phyloP scores from a whole-genome alignment of 2,888 invertebrate genomes.

The Ctenicera cuprea region DNA sequence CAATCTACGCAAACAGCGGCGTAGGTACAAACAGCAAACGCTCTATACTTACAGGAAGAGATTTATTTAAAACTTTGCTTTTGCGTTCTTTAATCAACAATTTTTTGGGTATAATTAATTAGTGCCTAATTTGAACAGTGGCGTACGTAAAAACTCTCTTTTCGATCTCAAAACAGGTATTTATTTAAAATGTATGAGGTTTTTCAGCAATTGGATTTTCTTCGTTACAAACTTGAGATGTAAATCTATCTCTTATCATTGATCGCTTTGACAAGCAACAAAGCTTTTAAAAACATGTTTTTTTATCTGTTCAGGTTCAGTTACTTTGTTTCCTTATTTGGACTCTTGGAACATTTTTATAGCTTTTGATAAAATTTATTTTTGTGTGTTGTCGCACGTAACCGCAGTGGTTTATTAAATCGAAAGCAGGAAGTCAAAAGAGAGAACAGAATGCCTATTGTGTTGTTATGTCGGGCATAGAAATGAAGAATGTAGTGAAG shows the following conservation, averaged over 20 bases:
- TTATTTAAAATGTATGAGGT: no score
- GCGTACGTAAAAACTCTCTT: no score
- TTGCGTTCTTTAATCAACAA: no score
- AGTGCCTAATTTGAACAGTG: no score
- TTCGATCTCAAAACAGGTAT: no score
- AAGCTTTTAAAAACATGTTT: background rate
- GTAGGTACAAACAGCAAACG: no score
- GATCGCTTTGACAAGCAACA: constrained; percentile 4
- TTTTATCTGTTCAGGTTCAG: constrained; percentile 26
- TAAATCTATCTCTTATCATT: background rate
- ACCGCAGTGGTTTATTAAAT: constrained; percentile 13
- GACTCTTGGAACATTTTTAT: constrained; percentile 13
- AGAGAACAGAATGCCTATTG: constrained; percentile 23
- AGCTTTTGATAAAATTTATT: constrained; percentile 19
- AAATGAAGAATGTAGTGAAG: constrained; percentile 24
- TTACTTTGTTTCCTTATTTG: constrained; percentile 19
- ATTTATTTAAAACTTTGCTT: no score
- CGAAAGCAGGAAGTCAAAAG: constrained; percentile 14
- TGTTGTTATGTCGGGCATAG: constrained; percentile 21
- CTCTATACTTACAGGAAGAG: no score
- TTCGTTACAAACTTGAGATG: no score
- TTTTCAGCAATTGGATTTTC: no score
- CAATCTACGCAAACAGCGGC: no score
- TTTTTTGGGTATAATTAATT: no score
- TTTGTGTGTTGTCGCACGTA: background rate